Evolutionary conservation across 2,888 invertebrate genomes (phyloP).

Genomic region (Globia sparganii): DNA sequence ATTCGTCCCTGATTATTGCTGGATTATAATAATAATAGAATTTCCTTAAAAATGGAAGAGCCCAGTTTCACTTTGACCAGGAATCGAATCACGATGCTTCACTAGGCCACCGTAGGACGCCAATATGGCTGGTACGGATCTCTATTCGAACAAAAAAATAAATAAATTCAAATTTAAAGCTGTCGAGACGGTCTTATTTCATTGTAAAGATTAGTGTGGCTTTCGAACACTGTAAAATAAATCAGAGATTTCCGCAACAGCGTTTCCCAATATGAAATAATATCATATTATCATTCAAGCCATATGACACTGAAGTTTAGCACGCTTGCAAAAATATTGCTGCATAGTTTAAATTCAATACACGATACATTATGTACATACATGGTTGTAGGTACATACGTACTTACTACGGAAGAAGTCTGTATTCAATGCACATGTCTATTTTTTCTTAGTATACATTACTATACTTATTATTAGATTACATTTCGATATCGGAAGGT

Average conservation of each 20-base stretch:
- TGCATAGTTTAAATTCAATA: slow-evolving; percentile 40
- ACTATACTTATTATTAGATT: slow-evolving; percentile 46
- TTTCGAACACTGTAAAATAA: slow-evolving; percentile 18
- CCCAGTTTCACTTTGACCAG: not conserved
- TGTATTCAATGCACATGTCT: slow-evolving; percentile 11
- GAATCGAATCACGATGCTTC: not conserved
- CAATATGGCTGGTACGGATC: not conserved
- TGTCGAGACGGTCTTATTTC: not conserved
- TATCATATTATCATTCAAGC: slow-evolving; percentile 38
- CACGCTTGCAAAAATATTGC: slow-evolving; percentile 39
- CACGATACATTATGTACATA: slow-evolving; percentile 33
- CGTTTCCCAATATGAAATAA: slow-evolving; percentile 33
- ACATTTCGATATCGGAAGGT: slow-evolving; percentile 49
- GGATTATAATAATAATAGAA: not conserved
- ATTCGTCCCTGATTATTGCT: no score
- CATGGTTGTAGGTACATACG: slow-evolving; percentile 24
- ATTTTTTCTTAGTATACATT: slow-evolving; percentile 40
- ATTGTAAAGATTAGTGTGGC: not conserved
- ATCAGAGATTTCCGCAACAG: slow-evolving; percentile 40
- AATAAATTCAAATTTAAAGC: not conserved
- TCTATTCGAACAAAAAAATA: not conserved
- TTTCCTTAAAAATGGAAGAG: not conserved
- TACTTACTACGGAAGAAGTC: slow-evolving; percentile 41
- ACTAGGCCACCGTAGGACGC: not conserved
- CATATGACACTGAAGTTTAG: slow-evolving; percentile 25